Evolutionary conservation across 2,113 vertebrate genomes (phyloP), one percentile per base, ranked within the genome.

Genomic region (Embiotoca jacksoni): DNA sequence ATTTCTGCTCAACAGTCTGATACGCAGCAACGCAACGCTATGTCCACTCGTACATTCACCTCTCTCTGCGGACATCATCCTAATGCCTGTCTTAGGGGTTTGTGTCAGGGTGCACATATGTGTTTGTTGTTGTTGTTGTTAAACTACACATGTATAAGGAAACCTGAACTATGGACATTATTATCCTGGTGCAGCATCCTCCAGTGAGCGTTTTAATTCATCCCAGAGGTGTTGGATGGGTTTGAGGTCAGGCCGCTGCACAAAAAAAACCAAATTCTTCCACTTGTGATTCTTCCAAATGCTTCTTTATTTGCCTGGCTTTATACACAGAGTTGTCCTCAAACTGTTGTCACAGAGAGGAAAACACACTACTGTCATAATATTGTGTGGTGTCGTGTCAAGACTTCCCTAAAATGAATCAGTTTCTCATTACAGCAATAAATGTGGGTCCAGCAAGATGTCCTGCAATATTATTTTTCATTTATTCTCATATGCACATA

Each of bases 1-100:
- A 92, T 94, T 91, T 84, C 85, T 84, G 78, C 80, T 74, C 72
- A 53, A 46, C 63, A 77, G 69, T 76, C 55, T 88, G 80, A 84
- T 23, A 23, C 58, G 85, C 76, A 66, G 62, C 66, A 73, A 75
- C 23, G 30, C 63, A 62, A 13, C 4, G 53, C 82, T 63, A 16
- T 16, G 41, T 83, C 72, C 72, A 76, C 81, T 59, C 47, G 37
- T 55, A 36, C 54, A 37, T 78, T 15, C 64, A 72, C 35, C 7
- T 41, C 57, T 56, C 63, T 75, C 57, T 56, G 60, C 59, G 73
- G 57, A 58, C 62, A 56, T 59, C 23, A 65, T 50, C 68, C 36
- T 6, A 31, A 44, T 61, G 59, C 54, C 23, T n/a, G 6, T 39
- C 16, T 52, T 39, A 50, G 30, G 23, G 47, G 39, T 62, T 66